Percentiles rank a stretch among this genome's conserved stretches.
These are phyloP conservation scores for Stylophora pistillata DNA, from an alignment of 64 coral and sea anemone species.

Conservation along the genomic window DNA sequence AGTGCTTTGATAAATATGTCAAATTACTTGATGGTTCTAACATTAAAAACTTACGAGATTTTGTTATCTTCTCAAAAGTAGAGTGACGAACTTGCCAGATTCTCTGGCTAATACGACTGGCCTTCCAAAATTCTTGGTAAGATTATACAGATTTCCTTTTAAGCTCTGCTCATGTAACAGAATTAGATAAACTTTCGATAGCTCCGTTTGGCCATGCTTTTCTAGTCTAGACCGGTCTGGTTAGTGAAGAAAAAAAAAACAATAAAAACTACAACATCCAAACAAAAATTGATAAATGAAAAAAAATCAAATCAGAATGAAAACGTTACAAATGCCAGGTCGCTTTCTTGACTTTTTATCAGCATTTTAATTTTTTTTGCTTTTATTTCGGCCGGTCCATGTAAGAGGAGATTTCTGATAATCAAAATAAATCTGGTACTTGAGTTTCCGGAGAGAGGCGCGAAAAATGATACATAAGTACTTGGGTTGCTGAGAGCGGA, in stretches of 20 bases:
- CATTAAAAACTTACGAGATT: not conserved
- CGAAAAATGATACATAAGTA: not conserved
- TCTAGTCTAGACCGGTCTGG: conserved; percentile 1
- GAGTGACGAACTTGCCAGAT: not conserved
- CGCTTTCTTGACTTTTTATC: not conserved
- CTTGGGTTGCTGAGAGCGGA: not conserved
- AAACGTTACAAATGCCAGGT: not conserved
- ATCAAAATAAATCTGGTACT: not conserved
- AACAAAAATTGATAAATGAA: too few relatives aligned
- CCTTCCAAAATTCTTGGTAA: not conserved
- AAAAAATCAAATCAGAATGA: not conserved
- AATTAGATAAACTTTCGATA: not conserved
- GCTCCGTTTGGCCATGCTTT: not conserved
- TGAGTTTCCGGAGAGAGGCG: not conserved
- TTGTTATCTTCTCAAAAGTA: not conserved
- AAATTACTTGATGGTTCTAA: too few relatives aligned
- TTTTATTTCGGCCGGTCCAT: not conserved
- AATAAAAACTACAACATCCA: too few relatives aligned
- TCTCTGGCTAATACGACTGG: not conserved
- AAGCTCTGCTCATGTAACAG: not conserved
- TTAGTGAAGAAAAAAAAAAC: too few relatives aligned
- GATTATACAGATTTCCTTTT: not conserved
- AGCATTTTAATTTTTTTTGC: not conserved
- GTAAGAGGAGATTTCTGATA: not conserved
- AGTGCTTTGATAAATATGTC: too few relatives aligned